phyloP scores from a whole-genome alignment of 1,140 invertebrate species.

The Ooceraea biroi region DNA sequence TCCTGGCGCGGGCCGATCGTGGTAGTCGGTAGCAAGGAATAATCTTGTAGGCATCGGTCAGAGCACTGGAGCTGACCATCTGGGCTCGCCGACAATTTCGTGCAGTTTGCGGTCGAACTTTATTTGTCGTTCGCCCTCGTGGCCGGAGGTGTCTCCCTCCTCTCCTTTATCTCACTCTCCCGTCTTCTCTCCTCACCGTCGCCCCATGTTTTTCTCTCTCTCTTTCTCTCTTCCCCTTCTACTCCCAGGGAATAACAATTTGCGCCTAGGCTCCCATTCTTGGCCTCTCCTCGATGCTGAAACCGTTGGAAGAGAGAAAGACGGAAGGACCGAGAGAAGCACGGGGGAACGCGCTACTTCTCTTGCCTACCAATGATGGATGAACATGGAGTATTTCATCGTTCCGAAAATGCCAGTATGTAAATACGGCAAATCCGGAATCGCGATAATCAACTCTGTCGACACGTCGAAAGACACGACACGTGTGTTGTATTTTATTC shows the following conservation, averaged over 20 bases:
- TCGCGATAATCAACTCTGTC: background rate
- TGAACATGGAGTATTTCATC: background rate
- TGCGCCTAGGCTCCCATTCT: constrained; percentile 68
- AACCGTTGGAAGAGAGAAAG: constrained; percentile 31
- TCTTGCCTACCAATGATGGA: constrained; percentile 32
- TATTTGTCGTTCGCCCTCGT: constrained; percentile 81
- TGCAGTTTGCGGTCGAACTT: constrained; percentile 82
- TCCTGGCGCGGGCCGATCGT: constrained; percentile 64
- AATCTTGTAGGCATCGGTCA: constrained; percentile 75
- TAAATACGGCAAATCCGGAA: background rate
- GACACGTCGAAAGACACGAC: background rate
- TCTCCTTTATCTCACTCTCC: constrained; percentile 4
- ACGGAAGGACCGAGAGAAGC: background rate
- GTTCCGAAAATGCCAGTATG: background rate
- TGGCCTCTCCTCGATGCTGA: constrained; percentile 39
- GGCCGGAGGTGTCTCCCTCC: constrained; percentile 69
- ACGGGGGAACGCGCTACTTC: constrained; percentile 39
- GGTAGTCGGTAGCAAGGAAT: constrained; percentile 77
- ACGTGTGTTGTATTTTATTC: background rate
- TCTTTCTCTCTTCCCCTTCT: constrained; percentile 7
- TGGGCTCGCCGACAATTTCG: constrained; percentile 80
- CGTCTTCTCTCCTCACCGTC: constrained; percentile 13
- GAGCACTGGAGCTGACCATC: constrained; percentile 76
- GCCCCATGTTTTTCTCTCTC: no score
- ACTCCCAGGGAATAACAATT: constrained; percentile 67